Base-by-base conservation (phyloP, 2,888 invertebrate species). In the Stenichneumon culpator region DNA sequence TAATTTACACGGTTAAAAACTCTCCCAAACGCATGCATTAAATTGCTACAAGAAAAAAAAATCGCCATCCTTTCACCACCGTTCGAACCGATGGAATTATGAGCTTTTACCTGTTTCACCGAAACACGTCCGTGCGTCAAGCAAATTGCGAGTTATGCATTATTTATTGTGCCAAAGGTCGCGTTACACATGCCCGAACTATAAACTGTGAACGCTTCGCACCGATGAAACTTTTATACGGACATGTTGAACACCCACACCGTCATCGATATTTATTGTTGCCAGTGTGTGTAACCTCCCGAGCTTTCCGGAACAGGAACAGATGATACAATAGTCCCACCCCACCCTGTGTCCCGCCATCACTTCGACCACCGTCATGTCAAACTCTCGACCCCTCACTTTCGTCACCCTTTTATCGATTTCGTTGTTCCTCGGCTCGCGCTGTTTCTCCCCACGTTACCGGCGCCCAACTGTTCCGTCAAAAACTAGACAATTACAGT, bases 321-420 rank as follows among this genome's bases (percentile, higher is more conserved):
- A 84, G 84, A 84, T 84, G 86, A 86, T 84, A 86, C 86, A 86
- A 87, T 84, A 81, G 78, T 47, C 16, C 44, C 44, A 47, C 44
- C 44, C 44, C 74, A 75, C 79, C 82, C 87, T 84, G 84, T 87
- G 86, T 87, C 67, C 86, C 81, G 75, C 83, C 86, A 82, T 87
- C 86, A 82, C 79, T 83, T 84, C 79, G 78, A 87, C 86, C 83
- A 86, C 87, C 82, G 82, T 72, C 84, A 83, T 86, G 87, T 87
- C 87, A 87, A 87, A 87, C 82, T 83, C 80, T 80, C 83, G 83
- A 69, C 83, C 86, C 86, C 86, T 80, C 86, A 78, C 86, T 83
- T 80, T 86, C 73, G 83, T 77, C 86, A 83, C 86, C 86, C 86
- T 86, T 85, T 86, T 86, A 86, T 86, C 83, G 86, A 83, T 83